phyloP scores from a whole-genome alignment of 2,888 invertebrate species.

The Drosophila buzzatii region DNA sequence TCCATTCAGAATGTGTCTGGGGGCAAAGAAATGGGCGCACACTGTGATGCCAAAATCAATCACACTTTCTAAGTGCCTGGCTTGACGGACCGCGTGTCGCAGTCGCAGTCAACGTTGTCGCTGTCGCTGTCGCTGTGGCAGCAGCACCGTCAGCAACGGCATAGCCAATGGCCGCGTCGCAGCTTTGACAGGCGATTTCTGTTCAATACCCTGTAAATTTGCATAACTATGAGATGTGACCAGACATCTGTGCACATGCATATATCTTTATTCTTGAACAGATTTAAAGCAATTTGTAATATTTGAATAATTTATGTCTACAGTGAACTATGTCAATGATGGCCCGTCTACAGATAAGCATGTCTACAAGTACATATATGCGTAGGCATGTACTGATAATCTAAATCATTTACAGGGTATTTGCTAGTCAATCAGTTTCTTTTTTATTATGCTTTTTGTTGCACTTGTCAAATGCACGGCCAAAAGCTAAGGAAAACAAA shows the following conservation, averaged over 20 bases:
- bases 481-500: conserved; percentile 47
- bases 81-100: conserved; percentile 30
- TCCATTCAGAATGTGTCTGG: conserved; percentile 74
- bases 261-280: not conserved
- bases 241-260: not conserved
- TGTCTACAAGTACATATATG: not conserved
- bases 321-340: not conserved
- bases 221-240: too few species aligned
- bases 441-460: not conserved
- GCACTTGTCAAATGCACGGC: conserved; percentile 33
- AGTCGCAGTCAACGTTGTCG: not conserved
- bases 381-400: too few species aligned
- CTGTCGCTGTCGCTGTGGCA: conserved; percentile 2
- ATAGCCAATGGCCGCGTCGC: conserved; percentile 28
- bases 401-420: not conserved
- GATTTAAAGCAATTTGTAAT: not conserved
- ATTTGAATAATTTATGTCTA: not conserved
- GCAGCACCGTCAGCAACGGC: conserved; percentile 17
- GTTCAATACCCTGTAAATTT: conserved; percentile 6
- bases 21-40: conserved; percentile 74
- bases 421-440: not conserved
- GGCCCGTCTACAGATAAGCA: not conserved
- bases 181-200: conserved; percentile 32
- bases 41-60: conserved; percentile 80
- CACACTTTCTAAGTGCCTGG: conserved; percentile 80